Conservation (phyloP, 2,113 vertebrate genomes). For the Onychostruthus taczanowskii region DNA sequence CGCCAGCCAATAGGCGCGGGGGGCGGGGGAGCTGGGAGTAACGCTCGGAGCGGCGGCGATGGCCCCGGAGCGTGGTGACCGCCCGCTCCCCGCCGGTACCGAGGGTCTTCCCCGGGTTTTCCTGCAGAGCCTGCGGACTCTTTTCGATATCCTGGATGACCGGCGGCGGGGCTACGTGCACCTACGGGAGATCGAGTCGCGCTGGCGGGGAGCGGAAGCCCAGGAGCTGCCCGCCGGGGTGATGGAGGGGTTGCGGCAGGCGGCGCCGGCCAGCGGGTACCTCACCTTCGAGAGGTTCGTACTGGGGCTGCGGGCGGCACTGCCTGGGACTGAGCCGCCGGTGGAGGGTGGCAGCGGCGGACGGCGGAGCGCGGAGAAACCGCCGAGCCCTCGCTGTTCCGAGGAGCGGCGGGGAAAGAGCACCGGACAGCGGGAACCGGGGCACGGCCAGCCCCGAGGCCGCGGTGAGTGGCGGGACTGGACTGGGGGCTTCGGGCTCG, state of each 20-base stretch:
- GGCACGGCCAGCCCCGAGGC: not conserved
- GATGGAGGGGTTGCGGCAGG: constrained; percentile 81
- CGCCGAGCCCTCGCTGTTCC: not conserved
- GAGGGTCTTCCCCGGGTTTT: constrained; percentile 88
- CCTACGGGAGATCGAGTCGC: constrained; percentile 92
- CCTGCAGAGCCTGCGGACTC: constrained; percentile 88
- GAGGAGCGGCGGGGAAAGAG: constrained; percentile 26
- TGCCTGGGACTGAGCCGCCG: constrained; percentile 66
- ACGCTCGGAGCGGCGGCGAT: not conserved
- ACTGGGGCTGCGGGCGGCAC: constrained; percentile 84
- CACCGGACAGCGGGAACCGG: not conserved
- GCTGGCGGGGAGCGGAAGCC: constrained; percentile 86
- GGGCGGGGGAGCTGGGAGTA: not conserved
- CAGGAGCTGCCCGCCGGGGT: constrained; percentile 86
- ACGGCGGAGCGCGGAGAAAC: constrained; percentile 28
- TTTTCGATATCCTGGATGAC: constrained; percentile 95
- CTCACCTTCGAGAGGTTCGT: constrained; percentile 94
- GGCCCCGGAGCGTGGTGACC: not conserved
- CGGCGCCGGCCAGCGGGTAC: constrained; percentile 86
- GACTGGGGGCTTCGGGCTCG: too few species aligned
- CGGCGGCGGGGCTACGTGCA: constrained; percentile 85
- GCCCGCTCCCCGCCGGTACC: not conserved
- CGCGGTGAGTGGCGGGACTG: not conserved
- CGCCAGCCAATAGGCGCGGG: not conserved
- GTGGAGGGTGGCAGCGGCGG: not conserved